These are phyloP conservation scores for Drosophila pandora DNA, from an alignment of 1,140 invertebrate genomes.

Conservation along the genomic window DNA sequence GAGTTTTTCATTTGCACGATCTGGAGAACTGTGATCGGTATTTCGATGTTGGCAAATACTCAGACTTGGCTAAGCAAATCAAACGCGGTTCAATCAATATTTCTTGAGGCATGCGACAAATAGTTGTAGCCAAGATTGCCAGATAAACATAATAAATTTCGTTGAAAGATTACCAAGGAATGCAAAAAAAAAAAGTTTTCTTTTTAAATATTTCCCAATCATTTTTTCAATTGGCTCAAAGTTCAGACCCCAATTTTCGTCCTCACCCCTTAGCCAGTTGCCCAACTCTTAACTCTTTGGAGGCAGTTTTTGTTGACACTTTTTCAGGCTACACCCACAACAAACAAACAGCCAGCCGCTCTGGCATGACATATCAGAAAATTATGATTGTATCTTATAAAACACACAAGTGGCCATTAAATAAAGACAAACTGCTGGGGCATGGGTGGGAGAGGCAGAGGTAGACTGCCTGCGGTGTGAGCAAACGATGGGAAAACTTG, in stretches of 20 bases:
- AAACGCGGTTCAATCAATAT: constrained; percentile 67
- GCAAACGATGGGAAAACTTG: constrained; percentile 60
- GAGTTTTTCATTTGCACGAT: constrained; percentile 33
- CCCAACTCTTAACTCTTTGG: constrained; percentile 24
- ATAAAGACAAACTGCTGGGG: constrained; percentile 22
- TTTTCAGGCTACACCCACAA: constrained; percentile 63
- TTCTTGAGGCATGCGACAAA: constrained; percentile 28
- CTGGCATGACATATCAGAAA: constrained; percentile 74
- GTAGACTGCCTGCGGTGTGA: constrained; percentile 11
- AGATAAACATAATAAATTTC: constrained; percentile 26
- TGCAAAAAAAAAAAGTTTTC: constrained; percentile 2
- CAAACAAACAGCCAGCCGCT: constrained; percentile 27
- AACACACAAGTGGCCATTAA: constrained; percentile 69
- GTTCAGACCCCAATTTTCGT: background rate
- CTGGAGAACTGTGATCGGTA: constrained; percentile 61
- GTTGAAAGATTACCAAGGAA: constrained; percentile 12
- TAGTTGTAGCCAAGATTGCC: constrained; percentile 19
- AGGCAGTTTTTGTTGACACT: constrained; percentile 49
- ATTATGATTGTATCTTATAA: constrained; percentile 76
- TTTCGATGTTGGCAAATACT: constrained; percentile 66
- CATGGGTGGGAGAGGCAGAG: background rate
- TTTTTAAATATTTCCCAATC: background rate
- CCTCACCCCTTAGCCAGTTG: constrained; percentile 6
- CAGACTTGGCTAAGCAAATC: constrained; percentile 59
- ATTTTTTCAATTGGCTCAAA: background rate